phyloP scores from a whole-genome alignment of 2,113 vertebrate species.

The Vireo altiloquus region DNA sequence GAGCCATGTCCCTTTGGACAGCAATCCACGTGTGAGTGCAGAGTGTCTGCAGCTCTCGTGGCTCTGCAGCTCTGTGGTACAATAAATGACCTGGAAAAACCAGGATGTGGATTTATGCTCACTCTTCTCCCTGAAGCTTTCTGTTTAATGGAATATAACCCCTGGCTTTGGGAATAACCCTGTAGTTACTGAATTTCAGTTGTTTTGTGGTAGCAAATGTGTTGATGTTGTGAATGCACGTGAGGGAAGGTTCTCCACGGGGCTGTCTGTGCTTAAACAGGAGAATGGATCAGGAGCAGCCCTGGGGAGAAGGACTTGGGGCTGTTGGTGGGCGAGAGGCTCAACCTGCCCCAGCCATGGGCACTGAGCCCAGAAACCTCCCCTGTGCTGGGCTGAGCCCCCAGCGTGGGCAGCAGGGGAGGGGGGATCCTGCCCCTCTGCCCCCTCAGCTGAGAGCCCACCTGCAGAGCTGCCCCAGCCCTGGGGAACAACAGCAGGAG shows the following conservation, averaged over 20 bases:
- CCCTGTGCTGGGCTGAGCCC: neutral
- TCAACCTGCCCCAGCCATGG: neutral
- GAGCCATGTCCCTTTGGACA: neutral
- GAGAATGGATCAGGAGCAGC: neutral
- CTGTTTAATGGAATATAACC: neutral
- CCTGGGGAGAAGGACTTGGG: neutral
- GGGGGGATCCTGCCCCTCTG: neutral
- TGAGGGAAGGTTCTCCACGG: accelerated
- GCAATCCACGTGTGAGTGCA: neutral
- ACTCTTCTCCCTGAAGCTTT: neutral
- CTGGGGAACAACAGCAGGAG: neutral
- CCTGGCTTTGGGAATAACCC: neutral
- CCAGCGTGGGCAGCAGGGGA: neutral
- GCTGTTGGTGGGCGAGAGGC: neutral
- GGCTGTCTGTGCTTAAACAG: neutral
- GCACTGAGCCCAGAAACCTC: neutral
- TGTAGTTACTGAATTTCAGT: neutral
- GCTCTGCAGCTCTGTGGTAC: neutral
- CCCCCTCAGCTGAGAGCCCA: neutral
- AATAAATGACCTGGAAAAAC: neutral
- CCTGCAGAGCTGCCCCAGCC: neutral
- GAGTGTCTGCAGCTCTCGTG: neutral
- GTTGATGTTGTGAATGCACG: neutral
- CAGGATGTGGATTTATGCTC: neutral
- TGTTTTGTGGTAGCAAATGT: neutral